These are phyloP conservation scores for Hyperoplus immaculatus DNA, from an alignment of 2,797 vertebrate genomes.

Conservation along the genomic window DNA sequence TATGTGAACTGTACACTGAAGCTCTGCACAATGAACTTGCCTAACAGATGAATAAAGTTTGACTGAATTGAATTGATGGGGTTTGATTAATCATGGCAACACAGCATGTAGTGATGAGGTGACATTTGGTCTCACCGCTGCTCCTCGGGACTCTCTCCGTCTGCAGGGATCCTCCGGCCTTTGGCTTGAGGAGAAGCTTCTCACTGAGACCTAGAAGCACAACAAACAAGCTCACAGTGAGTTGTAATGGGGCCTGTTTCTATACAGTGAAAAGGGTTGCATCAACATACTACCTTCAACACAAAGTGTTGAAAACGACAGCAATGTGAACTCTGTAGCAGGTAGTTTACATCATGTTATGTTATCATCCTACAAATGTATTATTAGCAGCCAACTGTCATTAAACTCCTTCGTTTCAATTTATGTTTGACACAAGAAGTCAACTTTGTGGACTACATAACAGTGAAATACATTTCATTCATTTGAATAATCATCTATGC, in stretches of 20 bases:
- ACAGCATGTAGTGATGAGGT: neutral
- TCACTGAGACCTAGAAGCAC: slow-evolving; percentile 86
- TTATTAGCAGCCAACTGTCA: neutral
- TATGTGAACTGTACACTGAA: no score
- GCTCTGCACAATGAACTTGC: no score
- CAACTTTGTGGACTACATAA: neutral
- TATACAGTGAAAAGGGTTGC: no score
- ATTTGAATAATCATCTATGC: neutral
- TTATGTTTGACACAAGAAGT: neutral
- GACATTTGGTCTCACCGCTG: slow-evolving; percentile 82
- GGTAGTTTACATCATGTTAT: neutral
- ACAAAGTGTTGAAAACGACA: neutral
- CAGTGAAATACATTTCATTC: neutral
- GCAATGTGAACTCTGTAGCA: neutral
- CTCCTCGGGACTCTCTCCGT: slow-evolving; percentile 89
- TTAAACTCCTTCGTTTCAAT: neutral
- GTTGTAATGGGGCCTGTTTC: neutral
- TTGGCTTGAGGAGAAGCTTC: slow-evolving; percentile 88
- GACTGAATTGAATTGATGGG: no score
- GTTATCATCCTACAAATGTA: neutral
- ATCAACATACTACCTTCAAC: neutral
- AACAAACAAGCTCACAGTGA: neutral
- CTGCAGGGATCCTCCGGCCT: slow-evolving; percentile 74
- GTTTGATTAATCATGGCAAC: neutral
- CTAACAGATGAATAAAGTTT: no score